These are phyloP conservation scores for Julus scandinavius DNA, from an alignment of 2,888 invertebrate species.

Conservation along the genomic window DNA sequence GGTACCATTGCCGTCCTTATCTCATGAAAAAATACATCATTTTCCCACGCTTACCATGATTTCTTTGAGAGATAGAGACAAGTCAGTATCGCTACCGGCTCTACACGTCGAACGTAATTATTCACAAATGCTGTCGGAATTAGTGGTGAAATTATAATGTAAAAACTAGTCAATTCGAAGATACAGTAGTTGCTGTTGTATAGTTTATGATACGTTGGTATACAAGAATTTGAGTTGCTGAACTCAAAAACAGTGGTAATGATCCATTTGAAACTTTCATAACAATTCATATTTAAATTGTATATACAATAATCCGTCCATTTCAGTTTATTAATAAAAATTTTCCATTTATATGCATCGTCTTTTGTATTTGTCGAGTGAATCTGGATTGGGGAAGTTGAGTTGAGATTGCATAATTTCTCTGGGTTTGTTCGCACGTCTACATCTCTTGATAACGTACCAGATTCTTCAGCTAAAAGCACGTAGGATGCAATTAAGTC, in stretches of 20 bases:
- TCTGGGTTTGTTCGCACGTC: too few relatives aligned
- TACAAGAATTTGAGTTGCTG: too few relatives aligned
- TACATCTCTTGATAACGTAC: too few relatives aligned
- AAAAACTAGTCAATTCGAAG: background rate
- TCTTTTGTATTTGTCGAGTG: background rate
- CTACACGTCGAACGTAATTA: conserved; percentile 68
- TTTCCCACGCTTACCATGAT: conserved; percentile 64
- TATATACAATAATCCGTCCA: background rate
- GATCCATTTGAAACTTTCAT: background rate
- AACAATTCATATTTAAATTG: background rate
- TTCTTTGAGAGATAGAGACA: conserved; percentile 65
- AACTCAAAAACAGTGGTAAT: background rate
- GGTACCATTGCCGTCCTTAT: conserved; percentile 65
- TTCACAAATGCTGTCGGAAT: conserved; percentile 68
- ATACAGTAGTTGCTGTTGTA: too few relatives aligned
- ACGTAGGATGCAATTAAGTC: too few relatives aligned
- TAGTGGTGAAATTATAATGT: conserved; percentile 66
- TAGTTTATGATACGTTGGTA: too few relatives aligned
- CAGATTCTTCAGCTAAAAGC: too few relatives aligned
- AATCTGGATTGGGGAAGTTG: background rate
- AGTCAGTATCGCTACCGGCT: conserved; percentile 66
- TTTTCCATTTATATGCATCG: background rate
- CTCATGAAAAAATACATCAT: conserved; percentile 55
- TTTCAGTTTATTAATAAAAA: conserved; percentile 2
- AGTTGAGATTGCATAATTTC: too few relatives aligned